These are phyloP conservation scores for Pomatorhinus ruficollis DNA, from an alignment of 2,113 vertebrate genomes.

Conservation along the genomic window DNA sequence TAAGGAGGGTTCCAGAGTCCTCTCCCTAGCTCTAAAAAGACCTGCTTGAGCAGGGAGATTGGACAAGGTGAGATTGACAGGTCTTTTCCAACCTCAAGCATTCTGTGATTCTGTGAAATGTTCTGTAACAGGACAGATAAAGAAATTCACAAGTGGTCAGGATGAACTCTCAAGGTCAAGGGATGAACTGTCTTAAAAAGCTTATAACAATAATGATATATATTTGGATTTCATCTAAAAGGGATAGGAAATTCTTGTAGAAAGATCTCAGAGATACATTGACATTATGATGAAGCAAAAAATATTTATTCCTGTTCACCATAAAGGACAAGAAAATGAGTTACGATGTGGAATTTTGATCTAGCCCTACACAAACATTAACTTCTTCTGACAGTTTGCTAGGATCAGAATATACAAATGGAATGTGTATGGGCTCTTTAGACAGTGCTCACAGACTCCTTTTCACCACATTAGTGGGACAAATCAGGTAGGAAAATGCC, in stretches of 20 bases:
- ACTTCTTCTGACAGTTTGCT: neutral
- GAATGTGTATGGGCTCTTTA: neutral
- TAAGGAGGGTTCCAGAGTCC: neutral
- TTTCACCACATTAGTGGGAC: neutral
- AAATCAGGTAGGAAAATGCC: neutral
- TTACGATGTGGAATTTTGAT: neutral
- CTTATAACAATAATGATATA: neutral
- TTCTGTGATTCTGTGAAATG: neutral
- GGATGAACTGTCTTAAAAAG: neutral
- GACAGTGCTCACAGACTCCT: neutral
- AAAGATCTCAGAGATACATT: neutral
- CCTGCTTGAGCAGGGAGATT: neutral
- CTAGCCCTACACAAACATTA: neutral
- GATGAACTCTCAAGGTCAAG: neutral
- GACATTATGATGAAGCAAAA: neutral
- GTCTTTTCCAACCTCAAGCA: neutral
- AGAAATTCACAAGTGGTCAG: neutral
- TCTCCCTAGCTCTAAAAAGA: neutral
- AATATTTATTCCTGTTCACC: neutral
- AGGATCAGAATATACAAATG: neutral
- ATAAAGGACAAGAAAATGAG: neutral
- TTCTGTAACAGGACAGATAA: neutral
- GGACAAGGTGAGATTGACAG: neutral
- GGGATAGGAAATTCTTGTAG: neutral
- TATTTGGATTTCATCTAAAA: neutral